Conservation (phyloP, 1,140 invertebrate species). For the Asobara japonica region DNA sequence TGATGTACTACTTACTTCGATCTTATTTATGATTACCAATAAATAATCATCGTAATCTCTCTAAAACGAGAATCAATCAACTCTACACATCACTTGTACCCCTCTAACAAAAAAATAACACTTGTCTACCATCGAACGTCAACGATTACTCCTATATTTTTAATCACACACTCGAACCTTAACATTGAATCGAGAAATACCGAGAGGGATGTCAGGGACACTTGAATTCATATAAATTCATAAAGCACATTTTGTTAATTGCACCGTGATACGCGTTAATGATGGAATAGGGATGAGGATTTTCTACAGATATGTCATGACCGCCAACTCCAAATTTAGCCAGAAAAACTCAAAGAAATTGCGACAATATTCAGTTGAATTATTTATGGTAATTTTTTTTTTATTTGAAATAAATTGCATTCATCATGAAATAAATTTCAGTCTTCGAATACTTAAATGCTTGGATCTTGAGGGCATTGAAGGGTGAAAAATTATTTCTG, state of each 20-base stretch:
- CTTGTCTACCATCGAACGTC: constrained; percentile 16
- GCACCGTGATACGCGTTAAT: neutral
- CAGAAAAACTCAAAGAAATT: no score
- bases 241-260: neutral
- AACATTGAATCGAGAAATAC: neutral
- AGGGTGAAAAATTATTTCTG: no score
- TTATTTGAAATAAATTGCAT: no score
- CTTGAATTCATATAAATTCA: neutral
- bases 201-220: neutral
- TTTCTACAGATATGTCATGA: no score
- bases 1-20: constrained; percentile 28
- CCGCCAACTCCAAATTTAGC: no score
- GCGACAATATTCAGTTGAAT: no score
- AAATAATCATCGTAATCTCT: neutral
- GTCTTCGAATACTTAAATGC: no score
- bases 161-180: neutral
- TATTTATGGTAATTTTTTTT: no score
- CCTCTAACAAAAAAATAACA: constrained; percentile 14
- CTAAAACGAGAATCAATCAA: neutral
- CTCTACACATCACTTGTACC: constrained; percentile 13
- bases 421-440: no score
- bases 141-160: neutral
- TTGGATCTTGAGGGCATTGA: no score
- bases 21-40: constrained; percentile 3
- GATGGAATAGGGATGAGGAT: neutral